Percentiles rank a stretch among this genome's conserved stretches.
Evolutionary conservation across 2,888 invertebrate species (phyloP).

Genomic region (Trichogramma evanescens): DNA sequence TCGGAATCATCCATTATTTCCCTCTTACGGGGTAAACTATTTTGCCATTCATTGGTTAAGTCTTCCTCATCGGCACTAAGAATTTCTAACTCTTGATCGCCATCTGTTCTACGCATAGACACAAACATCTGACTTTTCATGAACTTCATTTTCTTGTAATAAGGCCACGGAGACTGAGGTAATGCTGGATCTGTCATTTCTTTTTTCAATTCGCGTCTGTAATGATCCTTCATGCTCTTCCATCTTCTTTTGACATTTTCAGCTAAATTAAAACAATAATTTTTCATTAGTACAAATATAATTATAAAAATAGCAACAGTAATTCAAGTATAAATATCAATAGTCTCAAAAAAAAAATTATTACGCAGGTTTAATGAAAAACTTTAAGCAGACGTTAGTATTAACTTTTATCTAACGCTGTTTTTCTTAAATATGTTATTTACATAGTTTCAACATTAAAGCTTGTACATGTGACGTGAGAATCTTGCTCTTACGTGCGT

Average conservation of each 20-base stretch:
- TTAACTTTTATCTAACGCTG: too few relatives aligned
- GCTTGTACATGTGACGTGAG: too few relatives aligned
- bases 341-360: too few relatives aligned
- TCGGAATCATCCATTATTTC: constrained; percentile 13
- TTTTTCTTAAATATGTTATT: too few relatives aligned
- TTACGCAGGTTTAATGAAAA: too few relatives aligned
- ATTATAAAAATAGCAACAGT: background rate
- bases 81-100: constrained; percentile 22
- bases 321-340: too few relatives aligned
- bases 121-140: constrained; percentile 24
- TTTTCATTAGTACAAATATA: background rate
- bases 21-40: constrained; percentile 4
- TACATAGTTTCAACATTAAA: too few relatives aligned
- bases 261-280: constrained; percentile 7
- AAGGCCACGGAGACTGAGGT: constrained; percentile 19
- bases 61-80: constrained; percentile 19
- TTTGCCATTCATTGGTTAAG: constrained; percentile 14
- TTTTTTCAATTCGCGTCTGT: constrained; percentile 21
- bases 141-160: constrained; percentile 21
- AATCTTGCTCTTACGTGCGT: too few relatives aligned
- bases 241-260: constrained; percentile 18
- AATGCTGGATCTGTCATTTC: constrained; percentile 15
- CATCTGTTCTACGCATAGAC: constrained; percentile 16
- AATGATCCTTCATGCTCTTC: constrained; percentile 23
- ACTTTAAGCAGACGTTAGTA: too few relatives aligned